Percentiles rank a stretch among this genome's conserved stretches.
phyloP scores from a whole-genome alignment of 92 coral and sea anemone species.

The Montipora capitata region DNA sequence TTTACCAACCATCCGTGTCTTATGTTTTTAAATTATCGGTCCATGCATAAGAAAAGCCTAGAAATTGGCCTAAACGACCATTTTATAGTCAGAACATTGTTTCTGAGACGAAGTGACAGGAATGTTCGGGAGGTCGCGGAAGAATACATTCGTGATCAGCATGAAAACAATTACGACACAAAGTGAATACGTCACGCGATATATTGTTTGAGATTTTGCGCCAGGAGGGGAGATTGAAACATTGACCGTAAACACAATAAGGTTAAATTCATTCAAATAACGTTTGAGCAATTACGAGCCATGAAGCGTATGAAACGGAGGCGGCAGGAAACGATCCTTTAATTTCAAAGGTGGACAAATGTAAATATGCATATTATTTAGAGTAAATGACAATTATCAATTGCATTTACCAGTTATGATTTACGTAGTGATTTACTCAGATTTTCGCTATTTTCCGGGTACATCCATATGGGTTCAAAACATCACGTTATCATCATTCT shows the following conservation, averaged over 20 bases:
- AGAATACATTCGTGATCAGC: neutral
- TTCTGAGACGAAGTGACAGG: neutral
- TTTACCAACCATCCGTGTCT: neutral
- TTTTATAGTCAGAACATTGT: no score
- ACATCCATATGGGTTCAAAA: no score
- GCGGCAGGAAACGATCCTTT: no score
- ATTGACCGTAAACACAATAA: slow-evolving; percentile 4
- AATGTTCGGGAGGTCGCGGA: neutral
- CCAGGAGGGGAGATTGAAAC: no score
- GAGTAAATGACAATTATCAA: neutral
- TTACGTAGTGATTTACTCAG: neutral
- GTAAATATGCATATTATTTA: neutral
- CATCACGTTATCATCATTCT: no score
- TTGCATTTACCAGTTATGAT: no score
- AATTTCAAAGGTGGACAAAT: no score
- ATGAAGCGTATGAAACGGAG: neutral
- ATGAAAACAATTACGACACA: neutral
- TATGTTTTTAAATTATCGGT: neutral
- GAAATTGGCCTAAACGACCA: no score
- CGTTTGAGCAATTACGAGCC: neutral
- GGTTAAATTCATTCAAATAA: neutral
- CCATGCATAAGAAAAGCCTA: neutral
- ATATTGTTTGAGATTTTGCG: no score
- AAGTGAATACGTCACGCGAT: slow-evolving; percentile 14
- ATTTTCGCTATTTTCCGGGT: slow-evolving; percentile 5